These are phyloP conservation scores for Sorex maritimensis DNA, from an alignment of 2,797 vertebrate species.

Conservation along the genomic window DNA sequence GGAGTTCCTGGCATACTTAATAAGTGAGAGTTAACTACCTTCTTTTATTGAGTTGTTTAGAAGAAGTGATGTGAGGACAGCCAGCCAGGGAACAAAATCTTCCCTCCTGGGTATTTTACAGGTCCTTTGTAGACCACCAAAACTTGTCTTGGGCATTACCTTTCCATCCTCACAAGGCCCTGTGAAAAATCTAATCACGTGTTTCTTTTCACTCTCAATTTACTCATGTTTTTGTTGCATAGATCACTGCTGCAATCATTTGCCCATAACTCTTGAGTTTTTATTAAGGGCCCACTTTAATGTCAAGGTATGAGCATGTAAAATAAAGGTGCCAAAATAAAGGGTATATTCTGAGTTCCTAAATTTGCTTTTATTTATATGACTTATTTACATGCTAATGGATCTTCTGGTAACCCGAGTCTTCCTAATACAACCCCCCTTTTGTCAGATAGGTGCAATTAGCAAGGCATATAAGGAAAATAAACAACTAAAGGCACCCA, in stretches of 20 bases:
- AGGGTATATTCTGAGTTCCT: background rate
- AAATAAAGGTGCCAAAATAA: background rate
- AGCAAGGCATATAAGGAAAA: background rate
- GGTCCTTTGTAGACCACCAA: background rate
- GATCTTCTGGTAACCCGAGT: background rate
- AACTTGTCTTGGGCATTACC: background rate
- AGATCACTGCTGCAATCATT: background rate
- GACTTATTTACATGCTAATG: background rate
- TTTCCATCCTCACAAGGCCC: background rate
- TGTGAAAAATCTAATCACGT: background rate
- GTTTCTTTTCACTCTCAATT: background rate
- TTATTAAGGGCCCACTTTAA: background rate
- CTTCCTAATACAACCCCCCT: background rate
- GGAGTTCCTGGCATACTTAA: background rate
- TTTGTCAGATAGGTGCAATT: background rate
- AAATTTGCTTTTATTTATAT: background rate
- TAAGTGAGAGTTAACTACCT: background rate
- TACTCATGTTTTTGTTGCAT: background rate
- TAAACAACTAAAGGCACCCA: conserved; percentile 2
- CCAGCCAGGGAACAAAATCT: background rate
- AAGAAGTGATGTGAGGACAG: background rate
- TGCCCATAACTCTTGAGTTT: background rate
- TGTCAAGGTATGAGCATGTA: background rate
- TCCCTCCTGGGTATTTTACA: background rate
- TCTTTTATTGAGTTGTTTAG: background rate